These are phyloP conservation scores for Erithacus rubecula DNA, from an alignment of 2,797 vertebrate species.

Conservation along the genomic window DNA sequence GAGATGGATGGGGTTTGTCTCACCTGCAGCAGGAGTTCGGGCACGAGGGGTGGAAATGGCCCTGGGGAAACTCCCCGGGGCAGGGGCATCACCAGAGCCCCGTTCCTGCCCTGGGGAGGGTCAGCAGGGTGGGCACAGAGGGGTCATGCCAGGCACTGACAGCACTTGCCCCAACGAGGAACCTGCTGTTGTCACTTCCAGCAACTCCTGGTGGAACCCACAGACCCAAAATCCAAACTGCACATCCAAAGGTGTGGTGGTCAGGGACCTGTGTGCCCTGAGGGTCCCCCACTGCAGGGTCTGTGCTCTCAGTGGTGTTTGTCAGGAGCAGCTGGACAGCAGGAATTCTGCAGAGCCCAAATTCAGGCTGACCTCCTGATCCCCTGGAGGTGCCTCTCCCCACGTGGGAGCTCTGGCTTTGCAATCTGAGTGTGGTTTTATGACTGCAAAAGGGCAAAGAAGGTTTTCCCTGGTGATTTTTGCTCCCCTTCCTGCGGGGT, in stretches of 20 bases:
- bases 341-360: neutral
- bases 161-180: rapidly evolving
- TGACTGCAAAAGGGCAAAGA: rapidly evolving
- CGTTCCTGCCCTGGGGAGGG: neutral
- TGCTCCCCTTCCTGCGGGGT: neutral
- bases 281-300: neutral
- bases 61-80: rapidly evolving
- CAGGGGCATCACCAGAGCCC: neutral
- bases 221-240: neutral
- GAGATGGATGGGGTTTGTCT: constrained; percentile 19
- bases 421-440: rapidly evolving
- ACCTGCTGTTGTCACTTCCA: neutral
- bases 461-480: neutral
- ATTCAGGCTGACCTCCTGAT: too few relatives aligned
- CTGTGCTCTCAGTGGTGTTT: rapidly evolving
- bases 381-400: neutral
- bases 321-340: rapidly evolving
- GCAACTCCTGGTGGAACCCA: neutral
- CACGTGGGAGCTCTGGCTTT: rapidly evolving
- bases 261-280: neutral
- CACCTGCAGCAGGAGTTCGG: neutral
- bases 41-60: rapidly evolving
- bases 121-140: rapidly evolving
- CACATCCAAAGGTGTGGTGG: rapidly evolving
- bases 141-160: rapidly evolving